These are phyloP conservation scores for Bellardia pandia DNA, from an alignment of 2,888 invertebrate species.

Conservation along the genomic window DNA sequence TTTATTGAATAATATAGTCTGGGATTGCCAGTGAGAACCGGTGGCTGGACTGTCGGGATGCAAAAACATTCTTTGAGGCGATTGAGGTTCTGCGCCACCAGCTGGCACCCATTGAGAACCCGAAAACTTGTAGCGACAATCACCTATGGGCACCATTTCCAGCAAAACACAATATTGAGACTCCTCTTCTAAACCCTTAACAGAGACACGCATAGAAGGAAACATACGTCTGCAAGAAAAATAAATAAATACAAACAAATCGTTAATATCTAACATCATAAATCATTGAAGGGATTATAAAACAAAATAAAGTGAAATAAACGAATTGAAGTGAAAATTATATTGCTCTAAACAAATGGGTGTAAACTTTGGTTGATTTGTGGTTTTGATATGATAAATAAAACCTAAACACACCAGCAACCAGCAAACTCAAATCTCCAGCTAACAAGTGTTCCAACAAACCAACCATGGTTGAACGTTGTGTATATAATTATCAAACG, in stretches of 20 bases:
- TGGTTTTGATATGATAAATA: slow-evolving; percentile 74
- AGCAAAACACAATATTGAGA: slow-evolving; percentile 92
- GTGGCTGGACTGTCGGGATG: slow-evolving; percentile 95
- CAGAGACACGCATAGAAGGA: slow-evolving; percentile 91
- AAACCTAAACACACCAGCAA: slow-evolving; percentile 23
- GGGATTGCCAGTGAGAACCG: slow-evolving; percentile 94
- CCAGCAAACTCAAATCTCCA: slow-evolving; percentile 22
- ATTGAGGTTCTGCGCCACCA: slow-evolving; percentile 94
- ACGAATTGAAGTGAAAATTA: slow-evolving; percentile 53
- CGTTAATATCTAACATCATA: slow-evolving; percentile 64
- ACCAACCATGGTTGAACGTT: not conserved
- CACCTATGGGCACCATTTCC: slow-evolving; percentile 91
- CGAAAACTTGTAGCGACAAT: slow-evolving; percentile 92
- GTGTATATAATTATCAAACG: slow-evolving; percentile 65
- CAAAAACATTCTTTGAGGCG: slow-evolving; percentile 89
- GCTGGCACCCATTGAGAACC: slow-evolving; percentile 94
- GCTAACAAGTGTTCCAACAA: slow-evolving; percentile 51
- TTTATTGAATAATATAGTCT: slow-evolving; percentile 91
- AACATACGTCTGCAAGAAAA: slow-evolving; percentile 92
- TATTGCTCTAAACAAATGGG: slow-evolving; percentile 75
- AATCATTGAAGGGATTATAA: slow-evolving; percentile 75
- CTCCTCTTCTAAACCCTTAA: slow-evolving; percentile 91
- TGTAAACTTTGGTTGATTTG: slow-evolving; percentile 79
- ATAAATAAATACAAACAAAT: not conserved
- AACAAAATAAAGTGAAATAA: slow-evolving; percentile 58